Percentiles rank a stretch among this genome's conserved stretches.
These are phyloP conservation scores for Cryptomyrus ogoouensis DNA, from an alignment of 2,113 vertebrate genomes.

Conservation along the genomic window DNA sequence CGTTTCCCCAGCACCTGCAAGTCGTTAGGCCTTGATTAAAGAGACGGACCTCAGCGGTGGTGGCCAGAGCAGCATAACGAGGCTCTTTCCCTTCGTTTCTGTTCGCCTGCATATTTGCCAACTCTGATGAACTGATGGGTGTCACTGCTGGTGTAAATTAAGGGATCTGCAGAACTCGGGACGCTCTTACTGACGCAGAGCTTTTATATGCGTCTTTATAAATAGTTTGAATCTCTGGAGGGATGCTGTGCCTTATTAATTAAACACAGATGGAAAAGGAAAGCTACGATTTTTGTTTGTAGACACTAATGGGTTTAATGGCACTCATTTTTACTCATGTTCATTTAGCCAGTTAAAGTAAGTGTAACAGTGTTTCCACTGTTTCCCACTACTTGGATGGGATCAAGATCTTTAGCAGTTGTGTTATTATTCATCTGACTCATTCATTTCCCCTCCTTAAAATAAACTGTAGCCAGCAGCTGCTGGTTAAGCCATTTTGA, in stretches of 20 bases:
- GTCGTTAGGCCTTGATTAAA: not conserved
- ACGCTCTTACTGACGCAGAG: not conserved
- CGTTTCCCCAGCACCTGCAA: not conserved
- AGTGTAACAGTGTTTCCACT: not conserved
- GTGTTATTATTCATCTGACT: not conserved
- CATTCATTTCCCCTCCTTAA: not conserved
- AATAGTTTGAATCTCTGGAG: not conserved
- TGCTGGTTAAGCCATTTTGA: not conserved
- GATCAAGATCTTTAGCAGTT: not conserved
- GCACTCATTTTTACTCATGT: not conserved
- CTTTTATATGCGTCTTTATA: not conserved
- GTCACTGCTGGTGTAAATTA: slow-evolving; percentile 3
- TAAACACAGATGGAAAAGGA: not conserved
- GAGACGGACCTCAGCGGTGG: not conserved
- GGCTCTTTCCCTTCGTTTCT: not conserved
- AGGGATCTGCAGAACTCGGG: not conserved
- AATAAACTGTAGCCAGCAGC: not conserved
- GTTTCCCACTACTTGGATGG: not conserved
- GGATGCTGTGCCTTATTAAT: not conserved
- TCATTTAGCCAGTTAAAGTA: not conserved
- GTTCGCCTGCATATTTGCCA: not conserved
- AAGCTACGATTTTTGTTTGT: not conserved
- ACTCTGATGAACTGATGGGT: not conserved
- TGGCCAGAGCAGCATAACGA: too few species aligned
- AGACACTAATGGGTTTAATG: not conserved